phyloP scores from a whole-genome alignment of 92 coral and sea anemone species.

The Phymanthus crucifer region DNA sequence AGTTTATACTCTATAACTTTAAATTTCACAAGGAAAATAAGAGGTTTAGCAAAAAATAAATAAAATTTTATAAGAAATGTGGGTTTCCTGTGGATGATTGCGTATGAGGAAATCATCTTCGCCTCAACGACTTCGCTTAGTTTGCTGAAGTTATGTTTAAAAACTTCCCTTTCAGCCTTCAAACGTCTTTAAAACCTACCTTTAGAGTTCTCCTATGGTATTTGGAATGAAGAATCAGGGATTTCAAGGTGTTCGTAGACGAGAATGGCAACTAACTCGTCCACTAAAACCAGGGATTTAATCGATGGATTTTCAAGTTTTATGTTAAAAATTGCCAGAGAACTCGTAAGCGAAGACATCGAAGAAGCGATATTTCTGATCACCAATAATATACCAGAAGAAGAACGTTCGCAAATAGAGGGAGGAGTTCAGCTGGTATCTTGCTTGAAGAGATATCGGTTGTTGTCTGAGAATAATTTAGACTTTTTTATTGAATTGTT shows the following conservation, averaged over 20 bases:
- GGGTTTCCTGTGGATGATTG: neutral
- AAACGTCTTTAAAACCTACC: neutral
- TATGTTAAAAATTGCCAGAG: neutral
- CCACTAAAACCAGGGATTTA: neutral
- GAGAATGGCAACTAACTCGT: neutral
- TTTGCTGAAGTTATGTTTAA: neutral
- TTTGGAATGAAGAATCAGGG: neutral
- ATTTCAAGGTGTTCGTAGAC: neutral
- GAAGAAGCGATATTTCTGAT: neutral
- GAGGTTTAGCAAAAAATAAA: neutral
- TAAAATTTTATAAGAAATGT: neutral
- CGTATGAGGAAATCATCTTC: neutral
- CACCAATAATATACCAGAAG: neutral
- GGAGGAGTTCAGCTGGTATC: neutral
- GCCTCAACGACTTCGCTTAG: neutral
- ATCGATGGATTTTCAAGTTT: neutral
- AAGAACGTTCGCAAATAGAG: neutral
- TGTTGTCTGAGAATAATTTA: slow-evolving; percentile 16
- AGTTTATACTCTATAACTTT: neutral
- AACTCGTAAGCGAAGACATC: neutral
- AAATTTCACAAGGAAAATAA: neutral
- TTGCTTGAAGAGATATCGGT: neutral
- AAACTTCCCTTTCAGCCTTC: neutral
- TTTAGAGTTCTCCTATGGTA: neutral
- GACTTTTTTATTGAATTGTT: neutral